Evolutionary conservation across 92 coral and sea anemone species (phyloP), one percentile per base, ranked within the genome.

Genomic region (Zoanthus sociatus): DNA sequence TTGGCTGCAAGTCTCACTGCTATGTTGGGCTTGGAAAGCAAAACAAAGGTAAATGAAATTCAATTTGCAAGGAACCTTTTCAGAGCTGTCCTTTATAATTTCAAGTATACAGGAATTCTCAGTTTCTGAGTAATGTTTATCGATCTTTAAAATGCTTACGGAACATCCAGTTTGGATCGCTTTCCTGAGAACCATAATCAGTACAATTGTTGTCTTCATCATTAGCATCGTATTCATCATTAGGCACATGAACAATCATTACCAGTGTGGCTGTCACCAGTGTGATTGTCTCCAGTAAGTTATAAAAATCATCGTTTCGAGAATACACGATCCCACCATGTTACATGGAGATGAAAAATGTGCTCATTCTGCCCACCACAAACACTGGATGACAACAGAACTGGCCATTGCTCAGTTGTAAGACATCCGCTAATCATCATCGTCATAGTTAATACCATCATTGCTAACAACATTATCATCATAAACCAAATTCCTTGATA

Each of bases 1-100:
- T 90, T 63, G 88, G 93, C 46, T 95, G 99, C 78, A 88, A 79
- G 83, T 83, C 83, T 58, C 92, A 91, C 50, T 97, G 99, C 84
- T 95, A 95, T 76, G 87, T 92, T 47, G 97, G 97, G 26, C 90
- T 93, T 88, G 92, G 93, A 9, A 69, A 90, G 78, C 87, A 92
- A 70, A 89, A 78, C 76, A 58, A 61, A 84, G 94, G 92, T 88
- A 84, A 66, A 31, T 16, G 31, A 63, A 20, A 18, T 58, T 58
- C n/a, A 18, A 4, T 15, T 0, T 11, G 64, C 6, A 5, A 18
- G 17, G 64, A 58, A 58, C 15, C 4, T 14, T 10, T 58, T 58
- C n/a, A 18, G 64, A 58, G 6, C 64, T 14, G 15, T 12, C 16
- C 64, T 58, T 58, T 18, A 1, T 6, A 15, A 13, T 58, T 0